These are phyloP conservation scores for Drosophila subpulchrella DNA, from an alignment of 1,140 invertebrate species.

Conservation along the genomic window DNA sequence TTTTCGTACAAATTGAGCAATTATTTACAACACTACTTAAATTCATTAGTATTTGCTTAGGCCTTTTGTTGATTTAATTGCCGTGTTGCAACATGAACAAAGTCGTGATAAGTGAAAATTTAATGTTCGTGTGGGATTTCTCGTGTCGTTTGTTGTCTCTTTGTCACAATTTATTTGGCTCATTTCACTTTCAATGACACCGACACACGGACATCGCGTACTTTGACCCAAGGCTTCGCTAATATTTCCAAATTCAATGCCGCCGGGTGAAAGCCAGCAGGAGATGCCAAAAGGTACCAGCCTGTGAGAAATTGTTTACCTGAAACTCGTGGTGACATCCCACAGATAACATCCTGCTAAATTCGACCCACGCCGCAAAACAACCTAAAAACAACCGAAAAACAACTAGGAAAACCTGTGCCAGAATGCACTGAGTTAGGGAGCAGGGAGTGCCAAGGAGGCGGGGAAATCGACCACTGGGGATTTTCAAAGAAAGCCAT, in stretches of 20 bases:
- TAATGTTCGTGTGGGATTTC: conserved; percentile 38
- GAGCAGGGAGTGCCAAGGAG: conserved; percentile 13
- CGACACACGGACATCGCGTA: conserved; percentile 29
- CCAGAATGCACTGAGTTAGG: conserved; percentile 22
- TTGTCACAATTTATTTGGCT: conserved; percentile 45
- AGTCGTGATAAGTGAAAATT: conserved; percentile 57
- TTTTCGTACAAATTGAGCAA: conserved; percentile 53
- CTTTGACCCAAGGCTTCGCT: conserved; percentile 60
- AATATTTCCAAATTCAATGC: conserved; percentile 67
- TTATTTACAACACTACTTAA: conserved; percentile 43
- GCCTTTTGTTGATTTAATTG: conserved; percentile 16
- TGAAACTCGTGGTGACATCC: conserved; percentile 51
- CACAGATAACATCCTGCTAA: conserved; percentile 65
- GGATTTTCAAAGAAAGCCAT: conserved; percentile 43
- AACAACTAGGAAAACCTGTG: conserved; percentile 13
- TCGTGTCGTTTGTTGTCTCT: conserved; percentile 31
- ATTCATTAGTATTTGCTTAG: conserved; percentile 28
- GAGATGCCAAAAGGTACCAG: conserved; percentile 24
- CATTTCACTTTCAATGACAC: conserved; percentile 62
- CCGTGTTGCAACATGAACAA: conserved; percentile 23
- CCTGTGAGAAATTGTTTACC: conserved; percentile 43
- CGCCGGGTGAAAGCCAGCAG: conserved; percentile 53
- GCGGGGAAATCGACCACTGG: conserved; percentile 27
- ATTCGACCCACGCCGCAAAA: conserved; percentile 48
- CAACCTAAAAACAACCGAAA: neutral